Percentiles rank a stretch among this genome's conserved stretches.
These are phyloP conservation scores for Spilosoma lubricipeda DNA, from an alignment of 2,888 invertebrate species.

Conservation along the genomic window DNA sequence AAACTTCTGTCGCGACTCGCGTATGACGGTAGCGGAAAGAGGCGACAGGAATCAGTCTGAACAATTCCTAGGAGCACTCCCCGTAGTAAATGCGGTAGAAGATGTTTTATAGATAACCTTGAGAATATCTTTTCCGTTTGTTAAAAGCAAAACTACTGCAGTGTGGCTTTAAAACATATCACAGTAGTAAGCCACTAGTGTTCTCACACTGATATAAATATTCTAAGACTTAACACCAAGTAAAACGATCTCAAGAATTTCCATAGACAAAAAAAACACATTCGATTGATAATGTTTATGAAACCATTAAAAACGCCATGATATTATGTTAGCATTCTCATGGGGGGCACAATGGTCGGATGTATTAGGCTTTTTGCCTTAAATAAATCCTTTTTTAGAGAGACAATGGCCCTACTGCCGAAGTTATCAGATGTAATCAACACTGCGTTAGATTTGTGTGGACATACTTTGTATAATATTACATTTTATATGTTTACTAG, in stretches of 20 bases:
- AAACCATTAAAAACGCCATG: constrained; percentile 41
- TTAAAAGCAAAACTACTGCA: too few relatives aligned
- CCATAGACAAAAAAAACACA: not conserved
- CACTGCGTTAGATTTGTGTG: constrained; percentile 55
- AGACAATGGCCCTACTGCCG: constrained; percentile 78
- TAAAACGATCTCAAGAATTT: not conserved
- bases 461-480: constrained; percentile 48
- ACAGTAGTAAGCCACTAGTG: too few relatives aligned
- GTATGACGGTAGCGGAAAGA: too few relatives aligned
- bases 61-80: too few relatives aligned
- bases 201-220: too few relatives aligned
- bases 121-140: too few relatives aligned
- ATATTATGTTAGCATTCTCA: constrained; percentile 57
- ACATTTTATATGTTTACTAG: not conserved
- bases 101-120: too few relatives aligned
- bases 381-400: constrained; percentile 77
- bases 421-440: constrained; percentile 78
- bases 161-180: too few relatives aligned
- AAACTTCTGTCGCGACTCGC: too few relatives aligned
- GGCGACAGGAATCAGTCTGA: too few relatives aligned
- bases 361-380: constrained; percentile 80
- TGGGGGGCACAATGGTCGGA: constrained; percentile 76
- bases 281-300: constrained; percentile 33
- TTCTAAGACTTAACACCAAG: not conserved
- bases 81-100: too few relatives aligned